Conservation (phyloP, 1,140 invertebrate genomes). For the Telenomus remus region DNA sequence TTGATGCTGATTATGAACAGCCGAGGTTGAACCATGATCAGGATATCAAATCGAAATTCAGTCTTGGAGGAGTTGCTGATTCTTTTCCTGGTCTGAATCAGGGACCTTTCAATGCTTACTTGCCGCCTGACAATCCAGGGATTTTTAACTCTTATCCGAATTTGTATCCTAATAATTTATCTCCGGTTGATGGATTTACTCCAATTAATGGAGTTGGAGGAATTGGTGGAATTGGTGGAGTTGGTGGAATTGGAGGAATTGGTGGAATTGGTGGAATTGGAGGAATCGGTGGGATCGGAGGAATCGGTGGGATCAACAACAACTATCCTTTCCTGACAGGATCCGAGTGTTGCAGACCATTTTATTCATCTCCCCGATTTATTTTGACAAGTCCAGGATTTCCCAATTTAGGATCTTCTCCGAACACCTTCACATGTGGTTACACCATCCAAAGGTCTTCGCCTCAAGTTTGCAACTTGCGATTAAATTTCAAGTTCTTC, state of each 20-base stretch:
- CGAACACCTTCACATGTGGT: slow-evolving; percentile 66
- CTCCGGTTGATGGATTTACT: slow-evolving; percentile 23
- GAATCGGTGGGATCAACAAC: slow-evolving; percentile 16
- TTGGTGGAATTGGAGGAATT: too few species aligned
- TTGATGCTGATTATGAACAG: slow-evolving; percentile 13
- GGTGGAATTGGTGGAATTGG: too few species aligned
- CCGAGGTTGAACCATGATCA: background rate
- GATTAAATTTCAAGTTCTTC: slow-evolving; percentile 77
- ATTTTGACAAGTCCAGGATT: slow-evolving; percentile 78
- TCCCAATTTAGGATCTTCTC: slow-evolving; percentile 60
- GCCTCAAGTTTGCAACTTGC: slow-evolving; percentile 73
- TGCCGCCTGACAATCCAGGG: background rate
- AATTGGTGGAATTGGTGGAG: too few species aligned
- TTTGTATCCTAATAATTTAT: slow-evolving; percentile 18
- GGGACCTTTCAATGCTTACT: slow-evolving; percentile 17
- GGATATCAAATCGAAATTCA: slow-evolving; percentile 11
- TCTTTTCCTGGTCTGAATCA: slow-evolving; percentile 8
- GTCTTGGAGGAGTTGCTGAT: slow-evolving; percentile 11
- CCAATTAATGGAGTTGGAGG: slow-evolving; percentile 13
- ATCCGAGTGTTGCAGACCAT: slow-evolving; percentile 69
- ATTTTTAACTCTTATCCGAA: background rate
- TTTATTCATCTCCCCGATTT: slow-evolving; percentile 73
- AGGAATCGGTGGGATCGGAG: too few species aligned
- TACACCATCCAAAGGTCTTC: slow-evolving; percentile 74
- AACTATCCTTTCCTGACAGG: slow-evolving; percentile 18